Base-by-base conservation (phyloP, 2,888 invertebrate genomes). In the Eucriotettix oculatus region DNA sequence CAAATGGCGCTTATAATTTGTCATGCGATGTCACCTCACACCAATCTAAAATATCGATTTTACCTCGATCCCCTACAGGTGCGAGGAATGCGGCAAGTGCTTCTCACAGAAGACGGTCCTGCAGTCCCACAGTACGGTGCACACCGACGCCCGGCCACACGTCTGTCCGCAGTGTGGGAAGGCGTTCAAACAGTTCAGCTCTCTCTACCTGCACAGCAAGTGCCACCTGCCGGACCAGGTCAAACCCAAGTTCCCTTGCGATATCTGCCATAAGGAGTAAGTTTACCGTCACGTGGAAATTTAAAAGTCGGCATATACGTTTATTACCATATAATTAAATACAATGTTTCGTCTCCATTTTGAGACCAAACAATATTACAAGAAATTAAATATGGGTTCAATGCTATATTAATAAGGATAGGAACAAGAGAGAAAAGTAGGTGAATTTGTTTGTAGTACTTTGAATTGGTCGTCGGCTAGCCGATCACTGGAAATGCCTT, bases 121-220 rank as follows among this genome's bases (percentile, higher is more conserved):
- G 10, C 66, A 65, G 58, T 64, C 67, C 11, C 69, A 69, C 60
- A 65, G 65, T 14, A 67, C 66, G n/a, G 69, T 70, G 10, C 69
- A 69, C 63, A 68, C 66, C 16, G 67, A 67, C 42, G 67, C 67
- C 16, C 65, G 68, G n/a, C 69, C 69, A 0, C 67, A 67, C 60
- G 63, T 65, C 14, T 69, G 69, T 61, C 59, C 66, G 10, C 66
- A 67, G 41, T 70, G 70, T 60, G 68, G 68, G 12, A 70, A 69
- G 62, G 66, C 68, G 2, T 70, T 69, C 62, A 70, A 69, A 62
- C 69, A 68, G 53, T 67, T 65, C 59, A 68, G 67, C 52, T 68
- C 69, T 10, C 62, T 70, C 2, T 66, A 66, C 55, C 63, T 67
- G 1, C 70, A 70, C 63, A 67, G 65, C 56, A 68, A 68, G 63